Percentiles rank a stretch among this genome's conserved stretches.
Evolutionary conservation across 1,140 invertebrate species (phyloP).

Genomic region (Musca vetustissima): DNA sequence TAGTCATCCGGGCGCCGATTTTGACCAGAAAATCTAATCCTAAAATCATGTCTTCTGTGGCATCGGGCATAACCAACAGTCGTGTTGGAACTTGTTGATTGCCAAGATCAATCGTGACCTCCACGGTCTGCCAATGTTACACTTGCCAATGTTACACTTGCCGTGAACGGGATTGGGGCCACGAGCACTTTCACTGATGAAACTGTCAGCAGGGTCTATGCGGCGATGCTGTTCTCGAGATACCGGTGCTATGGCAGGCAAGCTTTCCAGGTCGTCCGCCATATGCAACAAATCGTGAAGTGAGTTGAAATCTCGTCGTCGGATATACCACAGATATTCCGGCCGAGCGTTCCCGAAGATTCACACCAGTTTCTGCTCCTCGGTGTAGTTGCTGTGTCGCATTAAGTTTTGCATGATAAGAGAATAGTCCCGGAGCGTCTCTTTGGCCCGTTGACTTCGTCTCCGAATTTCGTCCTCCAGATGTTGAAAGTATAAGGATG

Average conservation of each 20-base stretch:
- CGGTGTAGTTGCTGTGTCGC: not conserved
- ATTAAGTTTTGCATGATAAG: not conserved
- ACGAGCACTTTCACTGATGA: not conserved
- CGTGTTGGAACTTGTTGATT: not conserved
- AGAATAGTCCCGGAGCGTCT: not conserved
- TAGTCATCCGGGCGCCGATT: not conserved
- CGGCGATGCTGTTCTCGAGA: not conserved
- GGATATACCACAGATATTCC: conserved; percentile 2
- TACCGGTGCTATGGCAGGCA: not conserved
- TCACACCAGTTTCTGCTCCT: not conserved
- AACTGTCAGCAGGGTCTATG: not conserved
- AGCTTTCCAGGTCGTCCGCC: not conserved
- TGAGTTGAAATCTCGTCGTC: not conserved
- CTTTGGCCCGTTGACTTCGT: not conserved
- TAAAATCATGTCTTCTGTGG: not conserved
- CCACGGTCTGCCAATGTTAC: not conserved
- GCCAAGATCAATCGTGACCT: not conserved
- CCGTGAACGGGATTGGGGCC: too few relatives aligned
- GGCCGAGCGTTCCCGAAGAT: not conserved
- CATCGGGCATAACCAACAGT: not conserved
- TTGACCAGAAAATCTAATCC: not conserved
- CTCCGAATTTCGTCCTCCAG: not conserved
- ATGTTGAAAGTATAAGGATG: not conserved
- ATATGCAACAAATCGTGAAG: not conserved
- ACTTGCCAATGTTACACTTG: not conserved